Conservation (phyloP, 2,113 vertebrate species). For the Petroica traversi region DNA sequence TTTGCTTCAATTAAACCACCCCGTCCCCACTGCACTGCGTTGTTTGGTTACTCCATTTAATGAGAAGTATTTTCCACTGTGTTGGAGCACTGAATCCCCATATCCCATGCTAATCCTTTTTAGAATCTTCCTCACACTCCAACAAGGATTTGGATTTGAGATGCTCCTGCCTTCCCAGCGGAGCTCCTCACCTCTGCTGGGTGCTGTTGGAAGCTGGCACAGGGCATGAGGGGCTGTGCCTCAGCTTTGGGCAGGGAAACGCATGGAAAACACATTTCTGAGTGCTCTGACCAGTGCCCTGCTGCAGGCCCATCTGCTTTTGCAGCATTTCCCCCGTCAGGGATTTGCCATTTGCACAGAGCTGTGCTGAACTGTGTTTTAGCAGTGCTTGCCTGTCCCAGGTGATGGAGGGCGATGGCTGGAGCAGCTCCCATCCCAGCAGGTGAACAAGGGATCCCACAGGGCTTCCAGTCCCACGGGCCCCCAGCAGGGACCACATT, state of each 20-base stretch:
- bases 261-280: not conserved
- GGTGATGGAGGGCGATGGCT: not conserved
- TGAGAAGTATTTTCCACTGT: not conserved
- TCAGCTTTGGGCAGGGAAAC: not conserved
- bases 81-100: not conserved
- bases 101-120: not conserved
- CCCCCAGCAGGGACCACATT: no score
- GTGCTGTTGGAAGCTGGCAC: not conserved
- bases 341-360: not conserved
- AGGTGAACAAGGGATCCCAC: not conserved
- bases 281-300: not conserved
- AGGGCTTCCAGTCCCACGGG: fast-evolving
- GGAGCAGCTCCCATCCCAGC: not conserved
- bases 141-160: not conserved
- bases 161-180: not conserved
- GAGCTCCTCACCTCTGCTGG: not conserved
- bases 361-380: not conserved
- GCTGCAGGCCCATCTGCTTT: not conserved
- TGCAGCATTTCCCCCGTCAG: not conserved
- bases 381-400: fast-evolving
- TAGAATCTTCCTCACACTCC: not conserved
- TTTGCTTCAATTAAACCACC: not conserved
- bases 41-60: not conserved
- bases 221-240: not conserved
- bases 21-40: not conserved